Percentiles rank a stretch among this genome's conserved stretches.
Conservation (phyloP, 2,797 vertebrate species). For the Spheniscus humboldti region DNA sequence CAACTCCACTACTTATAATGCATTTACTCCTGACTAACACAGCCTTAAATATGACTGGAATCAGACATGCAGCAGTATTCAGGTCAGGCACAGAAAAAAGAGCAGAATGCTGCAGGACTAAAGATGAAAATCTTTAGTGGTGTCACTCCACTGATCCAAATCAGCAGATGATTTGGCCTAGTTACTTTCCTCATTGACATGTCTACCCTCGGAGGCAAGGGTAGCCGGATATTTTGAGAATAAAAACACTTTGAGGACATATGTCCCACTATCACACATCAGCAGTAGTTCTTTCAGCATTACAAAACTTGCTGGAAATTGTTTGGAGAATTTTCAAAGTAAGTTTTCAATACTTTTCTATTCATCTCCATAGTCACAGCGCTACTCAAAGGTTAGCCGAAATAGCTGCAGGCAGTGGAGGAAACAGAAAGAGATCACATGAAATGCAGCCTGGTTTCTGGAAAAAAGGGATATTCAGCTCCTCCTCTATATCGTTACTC, state of each 20-base stretch:
- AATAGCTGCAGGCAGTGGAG: conserved; percentile 37
- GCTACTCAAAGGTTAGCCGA: conserved; percentile 42
- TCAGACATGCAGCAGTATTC: background rate
- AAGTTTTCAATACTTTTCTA: conserved; percentile 1
- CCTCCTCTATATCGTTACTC: background rate
- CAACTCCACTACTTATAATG: background rate
- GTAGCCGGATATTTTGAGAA: background rate
- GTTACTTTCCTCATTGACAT: background rate
- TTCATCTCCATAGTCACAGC: conserved; percentile 9
- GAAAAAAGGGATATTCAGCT: background rate
- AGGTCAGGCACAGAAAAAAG: background rate
- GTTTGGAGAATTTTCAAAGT: conserved; percentile 33
- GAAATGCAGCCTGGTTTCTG: background rate
- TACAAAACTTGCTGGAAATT: conserved; percentile 39
- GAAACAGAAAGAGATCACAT: conserved; percentile 13
- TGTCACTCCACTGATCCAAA: background rate
- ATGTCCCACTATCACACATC: background rate
- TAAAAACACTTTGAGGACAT: background rate
- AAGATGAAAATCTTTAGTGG: background rate
- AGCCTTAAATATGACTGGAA: background rate
- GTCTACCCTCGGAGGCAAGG: background rate
- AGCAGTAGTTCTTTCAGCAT: background rate
- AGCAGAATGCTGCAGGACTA: background rate
- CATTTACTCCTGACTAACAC: background rate
- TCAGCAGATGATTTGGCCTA: background rate